A percentile compares a stretch with the other conserved stretches of the same genome.
These are phyloP conservation scores for Fabriciana adippe DNA, from an alignment of 2,888 invertebrate genomes.

Conservation along the genomic window DNA sequence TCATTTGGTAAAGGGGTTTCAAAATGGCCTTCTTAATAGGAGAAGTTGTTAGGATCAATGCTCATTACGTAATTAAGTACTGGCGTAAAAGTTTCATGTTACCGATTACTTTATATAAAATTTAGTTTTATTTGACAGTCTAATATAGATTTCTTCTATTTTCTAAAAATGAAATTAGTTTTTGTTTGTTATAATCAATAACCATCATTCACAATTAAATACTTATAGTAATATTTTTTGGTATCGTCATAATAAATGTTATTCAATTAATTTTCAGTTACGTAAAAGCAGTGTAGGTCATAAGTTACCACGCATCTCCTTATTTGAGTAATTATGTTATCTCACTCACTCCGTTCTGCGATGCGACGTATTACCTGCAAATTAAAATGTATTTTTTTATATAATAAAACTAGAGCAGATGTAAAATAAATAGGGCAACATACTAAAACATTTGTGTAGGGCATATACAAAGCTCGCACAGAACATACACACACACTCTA, in stretches of 20 bases:
- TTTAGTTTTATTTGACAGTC: slow-evolving; percentile 8
- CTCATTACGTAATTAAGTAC: slow-evolving; percentile 7
- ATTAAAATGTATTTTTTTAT: not conserved
- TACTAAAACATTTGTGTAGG: too few species aligned
- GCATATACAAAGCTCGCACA: too few species aligned
- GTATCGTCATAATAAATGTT: slow-evolving; percentile 1
- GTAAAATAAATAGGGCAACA: too few species aligned
- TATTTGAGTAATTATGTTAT: not conserved
- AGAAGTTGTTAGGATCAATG: slow-evolving; percentile 5
- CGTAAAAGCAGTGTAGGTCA: slow-evolving; percentile 3
- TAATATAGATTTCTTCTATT: slow-evolving; percentile 8
- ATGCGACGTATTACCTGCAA: slow-evolving; percentile 9
- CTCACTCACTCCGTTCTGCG: slow-evolving; percentile 15
- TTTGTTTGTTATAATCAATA: not conserved
- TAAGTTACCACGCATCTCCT: slow-evolving; percentile 4
- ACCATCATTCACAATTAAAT: too few species aligned
- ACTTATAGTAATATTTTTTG: slow-evolving; percentile 6
- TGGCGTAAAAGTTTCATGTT: not conserved
- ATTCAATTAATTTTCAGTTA: slow-evolving; percentile 2
- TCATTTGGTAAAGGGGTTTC: slow-evolving; percentile 28
- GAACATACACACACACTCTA: too few species aligned
- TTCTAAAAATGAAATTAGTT: not conserved
- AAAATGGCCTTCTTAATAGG: slow-evolving; percentile 24
- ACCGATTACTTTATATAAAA: slow-evolving; percentile 14
- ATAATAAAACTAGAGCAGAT: too few species aligned